Percentiles rank a stretch among this genome's conserved stretches.
Evolutionary conservation across 1,140 invertebrate species (phyloP).

Genomic region (Subanguina moxae): DNA sequence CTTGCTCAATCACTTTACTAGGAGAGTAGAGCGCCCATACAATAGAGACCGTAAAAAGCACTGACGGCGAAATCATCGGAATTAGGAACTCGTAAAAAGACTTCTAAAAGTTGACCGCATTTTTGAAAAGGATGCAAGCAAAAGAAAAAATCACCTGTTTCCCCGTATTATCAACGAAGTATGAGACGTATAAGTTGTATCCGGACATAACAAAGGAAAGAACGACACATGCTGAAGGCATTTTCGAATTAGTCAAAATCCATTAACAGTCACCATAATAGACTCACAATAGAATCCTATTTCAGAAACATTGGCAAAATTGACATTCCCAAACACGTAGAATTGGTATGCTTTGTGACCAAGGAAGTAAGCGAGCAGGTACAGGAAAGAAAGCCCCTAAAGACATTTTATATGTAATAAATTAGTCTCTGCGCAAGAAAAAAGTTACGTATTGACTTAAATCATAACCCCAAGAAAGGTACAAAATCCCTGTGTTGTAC

Average conservation of each 20-base stretch:
- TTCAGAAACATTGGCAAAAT: constrained; percentile 49
- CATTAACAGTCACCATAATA: not conserved
- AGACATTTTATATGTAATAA: constrained; percentile 7
- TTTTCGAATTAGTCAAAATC: no score
- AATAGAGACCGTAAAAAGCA: constrained; percentile 60
- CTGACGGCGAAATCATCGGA: constrained; percentile 60
- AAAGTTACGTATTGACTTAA: constrained; percentile 62
- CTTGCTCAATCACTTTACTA: constrained; percentile 60
- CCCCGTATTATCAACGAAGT: constrained; percentile 52
- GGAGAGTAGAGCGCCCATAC: constrained; percentile 60
- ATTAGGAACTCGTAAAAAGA: constrained; percentile 59
- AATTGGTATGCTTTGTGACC: constrained; percentile 52
- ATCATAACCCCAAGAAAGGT: constrained; percentile 65
- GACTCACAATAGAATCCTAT: constrained; percentile 48
- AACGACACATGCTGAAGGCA: constrained; percentile 49
- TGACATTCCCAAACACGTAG: constrained; percentile 38
- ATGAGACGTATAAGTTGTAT: constrained; percentile 53
- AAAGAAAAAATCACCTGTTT: constrained; percentile 46
- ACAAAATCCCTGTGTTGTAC: constrained; percentile 65
- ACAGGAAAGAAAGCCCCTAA: constrained; percentile 53
- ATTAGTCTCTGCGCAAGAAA: not conserved
- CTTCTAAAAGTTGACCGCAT: constrained; percentile 21
- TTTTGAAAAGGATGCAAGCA: constrained; percentile 14
- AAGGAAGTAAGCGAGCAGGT: constrained; percentile 48
- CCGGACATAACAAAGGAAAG: constrained; percentile 51